These are phyloP conservation scores for Bombus huntii DNA, from an alignment of 1,140 invertebrate genomes.

Conservation along the genomic window DNA sequence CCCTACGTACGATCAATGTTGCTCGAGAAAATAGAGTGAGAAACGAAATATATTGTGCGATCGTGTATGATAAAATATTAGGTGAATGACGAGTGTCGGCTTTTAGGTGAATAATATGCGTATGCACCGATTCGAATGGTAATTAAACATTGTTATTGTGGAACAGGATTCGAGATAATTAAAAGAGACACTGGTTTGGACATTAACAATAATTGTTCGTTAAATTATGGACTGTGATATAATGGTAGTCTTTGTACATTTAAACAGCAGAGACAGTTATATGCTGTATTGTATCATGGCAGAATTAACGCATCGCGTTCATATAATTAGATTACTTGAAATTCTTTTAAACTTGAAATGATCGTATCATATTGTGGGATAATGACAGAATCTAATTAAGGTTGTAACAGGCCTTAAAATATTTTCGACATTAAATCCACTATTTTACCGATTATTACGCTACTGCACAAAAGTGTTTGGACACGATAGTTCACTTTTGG, in stretches of 20 bases:
- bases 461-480: not conserved
- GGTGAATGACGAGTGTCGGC: not conserved
- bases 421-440: no score
- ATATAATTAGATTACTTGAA: not conserved
- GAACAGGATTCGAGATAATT: not conserved
- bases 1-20: not conserved
- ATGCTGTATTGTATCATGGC: not conserved
- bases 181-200: no score
- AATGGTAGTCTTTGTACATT: not conserved
- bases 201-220: not conserved
- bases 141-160: not conserved
- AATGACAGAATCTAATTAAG: no score
- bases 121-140: not conserved
- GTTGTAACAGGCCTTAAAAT: no score
- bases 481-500: not conserved
- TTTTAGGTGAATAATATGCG: not conserved
- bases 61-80: not conserved
- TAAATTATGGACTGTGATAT: not conserved
- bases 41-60: not conserved
- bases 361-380: not conserved
- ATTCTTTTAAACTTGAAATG: not conserved
- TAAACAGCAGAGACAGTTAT: not conserved
- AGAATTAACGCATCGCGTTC: not conserved
- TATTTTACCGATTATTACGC: not conserved
- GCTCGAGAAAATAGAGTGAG: not conserved